Conservation (phyloP, 37 sponge, comb jelly and placozoan genomes). For the Aplysina aerophoba region DNA sequence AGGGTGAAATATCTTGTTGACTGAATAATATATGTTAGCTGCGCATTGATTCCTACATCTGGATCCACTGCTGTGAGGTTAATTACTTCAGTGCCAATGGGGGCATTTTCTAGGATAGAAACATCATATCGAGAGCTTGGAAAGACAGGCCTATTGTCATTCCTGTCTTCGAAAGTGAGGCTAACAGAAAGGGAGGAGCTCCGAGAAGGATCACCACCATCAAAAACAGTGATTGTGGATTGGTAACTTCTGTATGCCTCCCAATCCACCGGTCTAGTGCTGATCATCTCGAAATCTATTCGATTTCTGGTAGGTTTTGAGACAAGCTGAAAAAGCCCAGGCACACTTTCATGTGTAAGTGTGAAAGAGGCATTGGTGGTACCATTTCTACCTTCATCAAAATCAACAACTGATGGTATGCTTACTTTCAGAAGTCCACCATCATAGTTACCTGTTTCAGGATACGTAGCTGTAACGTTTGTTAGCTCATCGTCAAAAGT, state of each 20-base stretch:
- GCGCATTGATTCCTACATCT: not conserved
- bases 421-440: not conserved
- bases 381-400: slow-evolving; percentile 11
- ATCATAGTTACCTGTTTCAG: not conserved
- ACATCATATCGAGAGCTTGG: slow-evolving; percentile 27
- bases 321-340: not conserved
- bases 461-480: not conserved
- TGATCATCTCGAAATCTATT: not conserved
- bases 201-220: slow-evolving; percentile 48
- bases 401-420: slow-evolving; percentile 11
- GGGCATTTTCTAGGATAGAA: slow-evolving; percentile 35
- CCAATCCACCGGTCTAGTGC: not conserved
- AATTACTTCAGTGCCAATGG: not conserved
- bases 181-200: slow-evolving; percentile 10
- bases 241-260: not conserved
- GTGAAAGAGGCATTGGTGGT: not conserved
- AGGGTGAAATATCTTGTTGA: not conserved
- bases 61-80: slow-evolving; percentile 36
- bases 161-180: slow-evolving; percentile 41
- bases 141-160: slow-evolving; percentile 66
- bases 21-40: not conserved
- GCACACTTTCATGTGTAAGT: slow-evolving; percentile 4
- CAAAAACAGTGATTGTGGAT: slow-evolving; percentile 39
- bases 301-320: not conserved
- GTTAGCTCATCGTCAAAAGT: slow-evolving; percentile 49